Evolutionary conservation across 2,113 vertebrate genomes (phyloP), one percentile per base, ranked within the genome.

Genomic region (Microtus pennsylvanicus): DNA sequence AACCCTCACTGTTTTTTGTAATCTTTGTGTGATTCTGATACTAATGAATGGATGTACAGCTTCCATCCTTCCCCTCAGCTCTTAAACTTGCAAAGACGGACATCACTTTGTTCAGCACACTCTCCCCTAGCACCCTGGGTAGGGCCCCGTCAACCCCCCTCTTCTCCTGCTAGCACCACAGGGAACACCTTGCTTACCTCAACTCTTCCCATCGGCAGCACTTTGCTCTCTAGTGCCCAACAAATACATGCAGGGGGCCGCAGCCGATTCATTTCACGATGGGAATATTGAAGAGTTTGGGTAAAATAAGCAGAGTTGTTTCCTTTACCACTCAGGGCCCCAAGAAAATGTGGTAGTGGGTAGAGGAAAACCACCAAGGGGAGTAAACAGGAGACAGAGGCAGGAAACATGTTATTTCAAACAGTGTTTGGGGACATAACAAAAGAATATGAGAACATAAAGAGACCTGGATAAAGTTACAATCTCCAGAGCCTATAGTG

Each of bases 1-100:
- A 91, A 7, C 76, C 21, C 24, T n/a, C 35, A n/a, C 58, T 96
- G 85, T 67, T 58, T 91, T 88, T 80, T 42, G 65, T 83, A 80
- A 50, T 87, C 76, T 42, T 86, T 85, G 0, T 6, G 58, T 55
- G 35, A 86, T 77, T 69, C 50, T 52, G 76, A 35, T 50, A 58
- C 42, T 72, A 94, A 80, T 45, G 67, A 87, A 65, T 26, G 65
- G 72, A 38, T 22, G 12, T 7, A 33, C 33, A 45, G 42, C 76
- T n/a, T 22, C 55, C 88, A 67, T 50, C 14, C 45, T 95, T 92
- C 75, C 76, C 50, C 28, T 70, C 26, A 88, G 52, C 19, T 47
- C 58, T 10, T 75, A 69, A 82, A 61, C 42, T 83, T 87, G 22
- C 5, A 80, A 92, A 92, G 50, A 55, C 21, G 47, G 22, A 35